phyloP scores from a whole-genome alignment of 2,797 vertebrate genomes.

The Bradypodion pumilum region DNA sequence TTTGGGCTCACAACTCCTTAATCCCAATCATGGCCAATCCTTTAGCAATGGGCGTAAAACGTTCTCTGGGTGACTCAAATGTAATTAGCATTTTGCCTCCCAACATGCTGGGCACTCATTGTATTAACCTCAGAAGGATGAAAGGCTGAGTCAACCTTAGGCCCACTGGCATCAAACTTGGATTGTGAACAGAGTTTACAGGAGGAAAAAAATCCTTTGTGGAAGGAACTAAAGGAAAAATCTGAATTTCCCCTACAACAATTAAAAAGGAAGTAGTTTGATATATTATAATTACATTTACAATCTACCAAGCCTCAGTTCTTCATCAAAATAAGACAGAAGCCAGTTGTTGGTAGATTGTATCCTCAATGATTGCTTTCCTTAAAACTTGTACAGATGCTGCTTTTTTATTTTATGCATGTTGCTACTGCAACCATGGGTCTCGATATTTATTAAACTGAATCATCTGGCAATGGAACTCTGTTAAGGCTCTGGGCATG shows the following conservation, averaged over 20 bases:
- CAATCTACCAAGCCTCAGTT: background rate
- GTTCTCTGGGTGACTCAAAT: too few species aligned
- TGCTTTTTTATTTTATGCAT: background rate
- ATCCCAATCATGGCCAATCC: background rate
- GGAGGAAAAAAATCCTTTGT: too few species aligned
- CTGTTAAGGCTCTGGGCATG: conserved; percentile 94
- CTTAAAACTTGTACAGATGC: conserved; percentile 44
- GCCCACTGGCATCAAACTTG: too few species aligned
- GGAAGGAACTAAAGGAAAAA: background rate
- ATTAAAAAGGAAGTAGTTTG: background rate
- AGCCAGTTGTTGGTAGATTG: background rate
- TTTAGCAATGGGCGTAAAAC: too few species aligned
- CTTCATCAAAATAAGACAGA: background rate
- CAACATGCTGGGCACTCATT: too few species aligned
- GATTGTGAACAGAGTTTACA: too few species aligned
- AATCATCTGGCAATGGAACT: conserved; percentile 95
- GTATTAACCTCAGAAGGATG: too few species aligned
- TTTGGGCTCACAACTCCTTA: background rate
- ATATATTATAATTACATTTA: background rate
- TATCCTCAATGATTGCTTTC: background rate
- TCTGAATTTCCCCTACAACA: background rate
- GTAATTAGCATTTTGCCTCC: too few species aligned
- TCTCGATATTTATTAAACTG: conserved; percentile 93
- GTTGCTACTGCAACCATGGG: conserved; percentile 82
- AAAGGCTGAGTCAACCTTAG: too few species aligned